Evolutionary conservation across 1,140 invertebrate genomes (phyloP).

Genomic region (Belonocnema kinseyi): DNA sequence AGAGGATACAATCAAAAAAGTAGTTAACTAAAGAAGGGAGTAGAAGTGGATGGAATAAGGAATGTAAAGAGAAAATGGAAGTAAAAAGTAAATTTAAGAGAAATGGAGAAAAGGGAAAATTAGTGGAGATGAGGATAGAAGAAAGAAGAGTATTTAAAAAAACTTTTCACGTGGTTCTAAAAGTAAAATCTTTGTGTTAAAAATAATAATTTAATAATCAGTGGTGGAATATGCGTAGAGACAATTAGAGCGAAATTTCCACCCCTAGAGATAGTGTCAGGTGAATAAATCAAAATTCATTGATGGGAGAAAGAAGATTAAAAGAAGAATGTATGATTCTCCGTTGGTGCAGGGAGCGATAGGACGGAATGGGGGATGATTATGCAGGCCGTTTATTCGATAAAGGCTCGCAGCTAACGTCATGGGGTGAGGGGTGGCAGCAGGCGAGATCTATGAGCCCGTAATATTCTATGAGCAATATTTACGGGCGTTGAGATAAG

Average conservation of each 20-base stretch:
- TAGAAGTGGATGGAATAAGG: no score
- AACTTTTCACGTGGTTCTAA: no score
- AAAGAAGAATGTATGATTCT: conserved; percentile 44
- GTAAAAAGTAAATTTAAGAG: no score
- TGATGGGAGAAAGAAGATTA: conserved; percentile 16
- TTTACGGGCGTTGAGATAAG: conserved; percentile 70
- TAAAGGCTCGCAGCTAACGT: conserved; percentile 64
- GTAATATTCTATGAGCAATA: conserved; percentile 73
- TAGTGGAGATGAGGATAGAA: no score
- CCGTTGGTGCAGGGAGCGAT: conserved; percentile 38
- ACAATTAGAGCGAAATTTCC: conserved; percentile 1
- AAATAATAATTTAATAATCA: not conserved
- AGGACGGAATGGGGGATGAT: conserved; percentile 57
- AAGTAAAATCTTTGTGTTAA: not conserved
- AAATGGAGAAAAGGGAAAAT: no score
- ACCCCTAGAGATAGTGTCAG: not conserved
- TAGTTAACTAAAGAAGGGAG: no score
- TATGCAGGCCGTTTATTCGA: conserved; percentile 70
- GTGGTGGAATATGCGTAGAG: not conserved
- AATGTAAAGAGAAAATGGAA: no score
- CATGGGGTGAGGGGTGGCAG: conserved; percentile 47
- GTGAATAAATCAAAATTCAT: conserved; percentile 46
- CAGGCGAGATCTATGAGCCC: conserved; percentile 64
- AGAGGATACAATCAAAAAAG: no score
- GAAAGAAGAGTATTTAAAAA: no score